Conservation (phyloP, 2,113 vertebrate species). For the Melanerpes formicivorus region DNA sequence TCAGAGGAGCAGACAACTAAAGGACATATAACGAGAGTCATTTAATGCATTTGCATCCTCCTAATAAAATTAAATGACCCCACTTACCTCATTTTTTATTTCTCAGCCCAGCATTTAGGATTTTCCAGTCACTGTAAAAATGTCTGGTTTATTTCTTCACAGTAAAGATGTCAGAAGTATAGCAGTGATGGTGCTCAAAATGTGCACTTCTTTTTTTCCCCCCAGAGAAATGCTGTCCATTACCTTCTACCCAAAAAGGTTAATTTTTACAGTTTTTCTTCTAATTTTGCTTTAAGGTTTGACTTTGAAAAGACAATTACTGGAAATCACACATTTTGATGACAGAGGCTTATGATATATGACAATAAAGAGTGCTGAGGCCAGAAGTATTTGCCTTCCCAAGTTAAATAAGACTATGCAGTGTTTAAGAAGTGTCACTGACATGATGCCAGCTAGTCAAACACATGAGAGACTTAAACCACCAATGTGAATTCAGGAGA, state of each 20-base stretch:
- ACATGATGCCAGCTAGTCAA: neutral
- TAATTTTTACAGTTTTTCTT: neutral
- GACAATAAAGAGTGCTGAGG: neutral
- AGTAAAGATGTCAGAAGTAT: neutral
- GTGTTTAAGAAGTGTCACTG: neutral
- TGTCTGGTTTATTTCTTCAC: neutral
- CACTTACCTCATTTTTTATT: neutral
- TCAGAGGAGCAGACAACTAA: neutral
- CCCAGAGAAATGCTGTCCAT: neutral
- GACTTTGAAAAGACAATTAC: neutral
- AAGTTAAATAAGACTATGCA: neutral
- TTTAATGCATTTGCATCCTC: neutral
- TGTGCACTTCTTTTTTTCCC: neutral
- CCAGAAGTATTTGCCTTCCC: neutral
- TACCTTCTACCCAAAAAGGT: neutral
- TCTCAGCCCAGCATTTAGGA: neutral
- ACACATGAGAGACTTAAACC: neutral
- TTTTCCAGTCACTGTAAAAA: neutral
- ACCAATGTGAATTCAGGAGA: neutral
- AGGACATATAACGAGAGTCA: neutral
- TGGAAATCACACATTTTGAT: neutral
- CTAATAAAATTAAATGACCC: neutral
- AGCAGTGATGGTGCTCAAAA: neutral
- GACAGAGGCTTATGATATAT: neutral
- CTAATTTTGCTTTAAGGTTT: neutral